Conservation (phyloP, 2,113 vertebrate genomes). For the Sula dactylatra region DNA sequence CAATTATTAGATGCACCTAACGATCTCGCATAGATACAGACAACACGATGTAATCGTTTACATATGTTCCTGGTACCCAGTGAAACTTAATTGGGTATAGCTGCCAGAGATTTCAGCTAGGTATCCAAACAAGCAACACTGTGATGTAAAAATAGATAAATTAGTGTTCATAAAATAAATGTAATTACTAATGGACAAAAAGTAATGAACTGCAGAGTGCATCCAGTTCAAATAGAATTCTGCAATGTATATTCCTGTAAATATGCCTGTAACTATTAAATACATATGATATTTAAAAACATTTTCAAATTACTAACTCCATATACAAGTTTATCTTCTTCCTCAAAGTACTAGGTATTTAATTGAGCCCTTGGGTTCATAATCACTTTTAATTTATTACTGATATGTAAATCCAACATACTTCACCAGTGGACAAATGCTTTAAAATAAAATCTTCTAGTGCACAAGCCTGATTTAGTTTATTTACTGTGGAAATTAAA, state of each 20-base stretch:
- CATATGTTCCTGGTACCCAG: background rate
- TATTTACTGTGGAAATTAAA: background rate
- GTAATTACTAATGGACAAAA: conserved; percentile 47
- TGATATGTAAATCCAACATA: conserved; percentile 20
- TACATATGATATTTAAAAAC: conserved; percentile 52
- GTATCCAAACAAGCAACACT: conserved; percentile 54
- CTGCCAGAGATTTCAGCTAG: conserved; percentile 33
- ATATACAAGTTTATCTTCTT: conserved; percentile 34
- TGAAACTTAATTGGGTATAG: conserved; percentile 27
- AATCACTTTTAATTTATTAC: conserved; percentile 65
- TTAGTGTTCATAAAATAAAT: conserved; percentile 55
- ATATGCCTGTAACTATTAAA: conserved; percentile 55
- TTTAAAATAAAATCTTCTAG: conserved; percentile 50
- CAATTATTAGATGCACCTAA: conserved; percentile 3
- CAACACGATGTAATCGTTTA: conserved; percentile 7
- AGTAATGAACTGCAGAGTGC: conserved; percentile 22
- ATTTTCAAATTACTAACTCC: conserved; percentile 52
- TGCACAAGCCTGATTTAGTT: background rate
- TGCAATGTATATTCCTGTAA: background rate
- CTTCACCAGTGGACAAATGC: conserved; percentile 28
- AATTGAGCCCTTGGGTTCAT: conserved; percentile 58
- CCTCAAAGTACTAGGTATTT: conserved; percentile 39
- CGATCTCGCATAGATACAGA: background rate
- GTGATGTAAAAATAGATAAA: conserved; percentile 48
- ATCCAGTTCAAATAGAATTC: conserved; percentile 23